These are phyloP conservation scores for Panulirus ornatus DNA, from an alignment of 1,140 invertebrate genomes.

Conservation along the genomic window DNA sequence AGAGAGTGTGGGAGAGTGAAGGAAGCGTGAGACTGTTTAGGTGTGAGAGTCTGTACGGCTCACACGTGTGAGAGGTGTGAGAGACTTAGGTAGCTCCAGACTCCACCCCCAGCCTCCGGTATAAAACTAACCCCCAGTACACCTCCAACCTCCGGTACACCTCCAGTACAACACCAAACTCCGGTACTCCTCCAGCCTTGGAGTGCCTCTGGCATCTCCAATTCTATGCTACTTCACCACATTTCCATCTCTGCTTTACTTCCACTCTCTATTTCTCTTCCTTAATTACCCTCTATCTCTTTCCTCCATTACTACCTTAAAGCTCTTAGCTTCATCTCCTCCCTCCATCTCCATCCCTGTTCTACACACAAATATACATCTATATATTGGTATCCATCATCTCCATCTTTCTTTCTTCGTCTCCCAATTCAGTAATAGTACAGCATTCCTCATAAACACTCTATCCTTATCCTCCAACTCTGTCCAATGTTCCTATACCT, in stretches of 20 bases:
- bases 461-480: too few species aligned
- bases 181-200: background rate
- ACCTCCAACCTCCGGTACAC: background rate
- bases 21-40: background rate
- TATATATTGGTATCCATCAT: too few species aligned
- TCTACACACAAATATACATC: too few species aligned
- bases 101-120: too few species aligned
- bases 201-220: background rate
- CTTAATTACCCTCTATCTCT: background rate
- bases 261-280: background rate
- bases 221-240: background rate
- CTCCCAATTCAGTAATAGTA: too few species aligned
- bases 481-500: too few species aligned
- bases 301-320: background rate
- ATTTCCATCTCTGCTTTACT: background rate
- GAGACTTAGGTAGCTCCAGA: too few species aligned
- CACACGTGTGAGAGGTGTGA: too few species aligned
- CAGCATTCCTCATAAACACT: too few species aligned
- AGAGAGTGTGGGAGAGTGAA: constrained; percentile 9
- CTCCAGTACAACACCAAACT: background rate
- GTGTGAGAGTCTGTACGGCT: background rate
- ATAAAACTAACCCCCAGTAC: background rate
- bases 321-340: background rate
- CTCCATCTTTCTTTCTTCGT: too few species aligned
- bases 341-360: background rate